These are phyloP conservation scores for Rattus rattus DNA, from an alignment of 2,113 vertebrate genomes.

Conservation along the genomic window DNA sequence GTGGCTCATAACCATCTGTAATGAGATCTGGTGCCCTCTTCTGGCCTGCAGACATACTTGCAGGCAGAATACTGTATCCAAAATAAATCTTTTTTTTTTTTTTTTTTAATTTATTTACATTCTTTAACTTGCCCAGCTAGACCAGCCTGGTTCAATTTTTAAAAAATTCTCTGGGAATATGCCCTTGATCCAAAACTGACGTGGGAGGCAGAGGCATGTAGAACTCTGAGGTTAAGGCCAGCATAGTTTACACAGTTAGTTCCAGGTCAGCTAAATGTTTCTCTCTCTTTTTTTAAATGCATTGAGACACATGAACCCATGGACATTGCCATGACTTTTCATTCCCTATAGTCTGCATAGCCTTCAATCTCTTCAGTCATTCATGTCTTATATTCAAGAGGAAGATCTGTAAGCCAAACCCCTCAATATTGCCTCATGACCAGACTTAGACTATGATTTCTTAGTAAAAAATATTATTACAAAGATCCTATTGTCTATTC, in stretches of 20 bases:
- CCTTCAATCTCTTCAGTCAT: neutral
- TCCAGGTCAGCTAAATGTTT: neutral
- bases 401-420: neutral
- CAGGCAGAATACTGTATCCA: too few species aligned
- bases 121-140: neutral
- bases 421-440: neutral
- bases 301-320: fast-evolving
- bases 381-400: neutral
- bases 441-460: neutral
- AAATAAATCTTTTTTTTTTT: too few species aligned
- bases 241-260: neutral
- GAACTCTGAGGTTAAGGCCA: neutral
- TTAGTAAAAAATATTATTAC: conserved; percentile 2
- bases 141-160: neutral
- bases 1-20: too few species aligned
- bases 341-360: neutral
- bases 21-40: too few species aligned
- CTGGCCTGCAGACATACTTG: too few species aligned
- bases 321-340: neutral
- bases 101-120: too few species aligned
- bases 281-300: neutral
- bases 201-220: neutral
- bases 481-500: neutral
- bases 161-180: neutral
- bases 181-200: neutral